phyloP scores from a whole-genome alignment of 2,888 invertebrate genomes.

The Phortica okadai region DNA sequence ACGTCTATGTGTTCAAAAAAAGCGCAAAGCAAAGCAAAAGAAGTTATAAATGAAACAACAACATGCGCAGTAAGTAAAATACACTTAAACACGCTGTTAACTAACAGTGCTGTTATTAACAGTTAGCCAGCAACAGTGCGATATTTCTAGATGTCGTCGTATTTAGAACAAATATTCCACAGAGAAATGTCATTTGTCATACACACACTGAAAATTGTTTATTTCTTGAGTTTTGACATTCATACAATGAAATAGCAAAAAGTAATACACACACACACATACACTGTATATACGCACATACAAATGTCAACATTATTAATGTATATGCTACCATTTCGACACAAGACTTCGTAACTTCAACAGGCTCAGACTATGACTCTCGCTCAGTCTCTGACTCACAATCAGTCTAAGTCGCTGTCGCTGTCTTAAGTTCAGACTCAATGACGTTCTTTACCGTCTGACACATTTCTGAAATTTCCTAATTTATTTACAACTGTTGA shows the following conservation, averaged over 20 bases:
- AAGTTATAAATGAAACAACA: too few species aligned
- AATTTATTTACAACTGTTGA: conserved; percentile 12
- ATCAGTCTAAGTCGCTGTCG: neutral
- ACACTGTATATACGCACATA: neutral
- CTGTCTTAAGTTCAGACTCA: too few species aligned
- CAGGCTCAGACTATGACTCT: neutral
- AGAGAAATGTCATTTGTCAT: neutral
- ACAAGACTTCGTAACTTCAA: neutral
- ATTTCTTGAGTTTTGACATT: conserved; percentile 12
- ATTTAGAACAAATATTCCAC: too few species aligned
- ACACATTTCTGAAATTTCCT: conserved; percentile 3
- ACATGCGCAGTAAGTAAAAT: too few species aligned
- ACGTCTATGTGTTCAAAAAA: too few species aligned
- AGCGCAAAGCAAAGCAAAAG: too few species aligned
- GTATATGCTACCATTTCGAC: neutral
- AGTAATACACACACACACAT: neutral
- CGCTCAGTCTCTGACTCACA: neutral
- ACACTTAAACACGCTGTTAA: too few species aligned
- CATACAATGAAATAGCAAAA: neutral
- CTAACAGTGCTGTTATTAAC: too few species aligned
- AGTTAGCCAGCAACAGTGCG: too few species aligned
- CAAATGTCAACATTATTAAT: conserved; percentile 22
- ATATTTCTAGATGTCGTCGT: neutral
- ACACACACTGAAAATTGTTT: conserved; percentile 2
- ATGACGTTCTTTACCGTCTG: neutral